A percentile compares a stretch with the other conserved stretches of the same genome.
phyloP scores from a whole-genome alignment of 2,797 vertebrate genomes.

The Smutsia gigantea region DNA sequence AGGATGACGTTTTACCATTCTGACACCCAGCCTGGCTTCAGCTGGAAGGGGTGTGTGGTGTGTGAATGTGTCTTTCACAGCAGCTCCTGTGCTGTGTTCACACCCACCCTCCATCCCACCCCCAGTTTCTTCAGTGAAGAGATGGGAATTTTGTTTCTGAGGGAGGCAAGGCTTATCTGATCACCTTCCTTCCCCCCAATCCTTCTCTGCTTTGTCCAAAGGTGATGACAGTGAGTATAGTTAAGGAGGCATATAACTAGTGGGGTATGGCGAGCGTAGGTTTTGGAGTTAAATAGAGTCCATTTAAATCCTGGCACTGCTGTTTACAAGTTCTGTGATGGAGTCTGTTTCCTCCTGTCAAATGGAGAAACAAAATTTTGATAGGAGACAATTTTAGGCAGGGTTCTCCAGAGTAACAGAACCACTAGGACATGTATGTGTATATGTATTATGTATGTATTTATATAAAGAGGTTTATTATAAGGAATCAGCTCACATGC shows the following conservation, averaged over 20 bases:
- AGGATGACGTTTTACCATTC: neutral
- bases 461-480: neutral
- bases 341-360: neutral
- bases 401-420: neutral
- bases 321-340: neutral
- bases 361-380: neutral
- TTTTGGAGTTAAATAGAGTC: neutral
- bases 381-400: neutral
- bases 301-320: neutral
- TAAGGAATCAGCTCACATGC: neutral
- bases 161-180: neutral
- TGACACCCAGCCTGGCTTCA: constrained; percentile 30
- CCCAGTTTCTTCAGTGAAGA: neutral
- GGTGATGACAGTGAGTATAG: too few relatives aligned
- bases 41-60: neutral
- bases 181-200: neutral
- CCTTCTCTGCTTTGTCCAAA: neutral
- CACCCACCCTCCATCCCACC: accelerated
- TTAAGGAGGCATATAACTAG: neutral
- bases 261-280: neutral
- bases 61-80: neutral
- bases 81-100: neutral
- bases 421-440: neutral
- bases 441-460: neutral
- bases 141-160: neutral